phyloP scores from a whole-genome alignment of 2,113 vertebrate species.

The Raja brachyura region DNA sequence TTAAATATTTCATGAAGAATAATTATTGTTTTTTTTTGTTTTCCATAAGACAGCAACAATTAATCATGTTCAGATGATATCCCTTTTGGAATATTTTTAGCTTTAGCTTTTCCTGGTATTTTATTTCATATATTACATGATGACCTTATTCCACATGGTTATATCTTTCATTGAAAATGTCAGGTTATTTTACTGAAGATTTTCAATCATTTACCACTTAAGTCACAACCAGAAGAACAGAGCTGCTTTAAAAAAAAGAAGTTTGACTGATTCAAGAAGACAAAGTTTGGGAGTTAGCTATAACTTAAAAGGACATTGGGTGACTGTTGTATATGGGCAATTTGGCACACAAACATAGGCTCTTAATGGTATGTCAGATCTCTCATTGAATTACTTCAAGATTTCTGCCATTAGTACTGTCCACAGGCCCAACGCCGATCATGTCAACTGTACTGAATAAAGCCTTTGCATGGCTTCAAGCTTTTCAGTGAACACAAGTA shows the following conservation, averaged over 20 bases:
- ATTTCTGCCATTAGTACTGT: background rate
- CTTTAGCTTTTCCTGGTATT: background rate
- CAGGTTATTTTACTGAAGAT: background rate
- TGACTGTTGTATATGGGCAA: background rate
- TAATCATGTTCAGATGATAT: background rate
- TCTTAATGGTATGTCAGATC: background rate
- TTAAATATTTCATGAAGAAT: background rate
- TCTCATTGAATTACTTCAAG: background rate
- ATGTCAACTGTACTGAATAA: background rate
- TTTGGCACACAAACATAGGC: too few species aligned
- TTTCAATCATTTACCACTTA: background rate
- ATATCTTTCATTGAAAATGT: background rate
- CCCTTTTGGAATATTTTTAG: background rate
- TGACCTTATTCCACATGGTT: background rate
- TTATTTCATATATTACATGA: background rate
- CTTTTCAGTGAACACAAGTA: background rate
- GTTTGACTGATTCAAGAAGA: background rate
- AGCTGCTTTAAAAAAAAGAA: background rate
- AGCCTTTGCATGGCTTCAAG: background rate
- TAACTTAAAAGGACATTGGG: background rate
- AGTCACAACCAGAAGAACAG: background rate
- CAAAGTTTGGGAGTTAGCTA: background rate
- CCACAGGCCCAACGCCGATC: background rate
- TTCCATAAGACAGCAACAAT: background rate
- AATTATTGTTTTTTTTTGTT: background rate